Base-by-base conservation (phyloP, 35 echinoderm and acorn worm species). In the Hemicentrotus pulcherrimus region DNA sequence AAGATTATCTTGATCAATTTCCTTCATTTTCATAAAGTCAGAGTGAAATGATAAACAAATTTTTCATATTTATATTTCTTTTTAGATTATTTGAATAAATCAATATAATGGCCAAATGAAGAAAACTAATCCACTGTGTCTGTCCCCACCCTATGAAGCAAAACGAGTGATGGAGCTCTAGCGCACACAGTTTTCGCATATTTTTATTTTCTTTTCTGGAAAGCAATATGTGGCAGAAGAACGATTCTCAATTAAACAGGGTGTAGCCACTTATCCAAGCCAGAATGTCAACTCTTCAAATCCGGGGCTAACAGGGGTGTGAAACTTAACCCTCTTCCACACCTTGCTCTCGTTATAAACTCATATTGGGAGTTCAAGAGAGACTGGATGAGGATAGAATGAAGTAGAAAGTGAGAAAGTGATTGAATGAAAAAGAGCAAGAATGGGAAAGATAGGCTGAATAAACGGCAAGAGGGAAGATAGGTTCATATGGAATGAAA, bases 241-340 rank as follows among this genome's bases (percentile, higher is more conserved):
- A 90, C 88, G 32, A 18, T 90, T 90, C 46, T 47, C 88, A 90
- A 90, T 90, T 90, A 90, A 90, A 33, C 88, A 32, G 88, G 88
- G 33, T 90, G 86, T 8, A 30, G 32, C 86, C 86, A 86, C n/a
- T 5, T 32, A 33, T 45, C 88, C 32, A 90, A 33, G 45, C 88
- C 46, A 47, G 88, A 33, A 90, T 90, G 88, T 88, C 32, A 11
- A 11, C 46, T 41, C 19, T 90, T 90, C 88, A 90, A 90, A 90
- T 90, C 88, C 88, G 46, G 88, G 88, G 88, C 88, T 90, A 45
- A 90, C 88, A 18, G 46, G 88, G 88, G 88, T 90, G 88, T 47
- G 88, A 90, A 90, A 90, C 88, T n/a, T 47, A 90, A 90, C 88
- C 88, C 88, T 90, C 46, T 47, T 32, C 32, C n/a, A 90, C 88